phyloP scores from a whole-genome alignment of 2,888 invertebrate genomes.

The Thymelicus acteon region DNA sequence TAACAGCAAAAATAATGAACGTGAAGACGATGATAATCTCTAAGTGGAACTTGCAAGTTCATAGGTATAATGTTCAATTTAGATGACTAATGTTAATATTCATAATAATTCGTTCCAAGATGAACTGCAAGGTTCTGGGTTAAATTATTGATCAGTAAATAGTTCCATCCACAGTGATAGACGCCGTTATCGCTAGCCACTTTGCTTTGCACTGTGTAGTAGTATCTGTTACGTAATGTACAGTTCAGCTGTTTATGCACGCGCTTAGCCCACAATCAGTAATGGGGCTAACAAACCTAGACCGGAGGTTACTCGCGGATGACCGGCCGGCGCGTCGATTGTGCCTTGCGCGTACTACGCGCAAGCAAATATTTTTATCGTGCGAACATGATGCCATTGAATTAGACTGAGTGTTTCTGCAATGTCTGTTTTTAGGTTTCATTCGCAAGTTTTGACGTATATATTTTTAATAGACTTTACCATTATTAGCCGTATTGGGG shows the following conservation, averaged over 20 bases:
- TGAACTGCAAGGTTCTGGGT: no score
- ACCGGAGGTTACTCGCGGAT: constrained; percentile 13
- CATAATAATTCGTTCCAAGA: no score
- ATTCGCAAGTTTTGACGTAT: not conserved
- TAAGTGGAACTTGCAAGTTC: not conserved
- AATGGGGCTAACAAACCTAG: constrained; percentile 34
- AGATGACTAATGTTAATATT: no score
- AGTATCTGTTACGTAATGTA: constrained; percentile 19
- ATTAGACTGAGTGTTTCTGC: not conserved
- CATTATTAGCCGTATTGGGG: no score
- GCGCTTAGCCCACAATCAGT: constrained; percentile 25
- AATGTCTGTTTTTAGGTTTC: not conserved
- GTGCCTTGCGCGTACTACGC: not conserved
- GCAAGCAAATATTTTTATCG: constrained; percentile 15
- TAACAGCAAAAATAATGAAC: no score
- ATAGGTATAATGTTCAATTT: no score
- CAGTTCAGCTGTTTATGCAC: constrained; percentile 23
- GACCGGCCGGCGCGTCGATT: not conserved
- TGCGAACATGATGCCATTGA: not conserved
- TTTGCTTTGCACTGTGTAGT: not conserved
- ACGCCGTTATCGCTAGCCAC: constrained; percentile 8
- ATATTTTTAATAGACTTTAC: no score
- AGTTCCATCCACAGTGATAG: not conserved
- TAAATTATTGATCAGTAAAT: no score
- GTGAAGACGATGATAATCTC: no score